Base-by-base conservation (phyloP, 2,888 invertebrate genomes). In the Carpatolechia fugitivella region DNA sequence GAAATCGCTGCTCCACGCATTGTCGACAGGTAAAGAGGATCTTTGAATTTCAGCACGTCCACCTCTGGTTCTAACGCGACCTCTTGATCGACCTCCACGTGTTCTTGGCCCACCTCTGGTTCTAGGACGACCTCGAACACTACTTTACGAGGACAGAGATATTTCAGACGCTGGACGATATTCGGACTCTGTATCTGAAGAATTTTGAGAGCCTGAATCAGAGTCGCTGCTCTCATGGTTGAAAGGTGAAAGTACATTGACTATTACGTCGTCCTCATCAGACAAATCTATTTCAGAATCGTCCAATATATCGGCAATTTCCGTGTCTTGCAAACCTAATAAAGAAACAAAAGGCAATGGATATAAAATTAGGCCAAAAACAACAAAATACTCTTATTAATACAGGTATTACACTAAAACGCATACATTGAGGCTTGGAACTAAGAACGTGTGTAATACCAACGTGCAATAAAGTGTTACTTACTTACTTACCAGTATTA, bases 121-220 rank as follows among this genome's bases (percentile, higher is more conserved):
- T n/a, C n/a, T n/a, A n/a, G n/a, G n/a, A n/a, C n/a, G n/a, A n/a
- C n/a, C n/a, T 2, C 29, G 3, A 38, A 11, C 40, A 29, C 10
- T 35, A 5, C 7, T 29, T 3, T 38, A 51, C 3, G 38, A 51
- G 24, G 8, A 3, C 35, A 36, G 13, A 51, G 40, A 51, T n/a
- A n/a, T 16, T 38, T 44, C 46, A 44, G 46, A 53, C 7, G 44
- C 33, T 18, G 53, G 53, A 33, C 53, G 41, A 16, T n/a, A 33
- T 53, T 11, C 16, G 18, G 44, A 31, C 16, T 41, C 53, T 44
- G 36, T 33, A 31, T 33, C 53, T 3, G 44, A 53, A 53, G 31
- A 53, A 52, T 41, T 30, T 14, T 29, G 24, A 52, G 52, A 52
- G 29, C 52, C 52, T 29, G 52, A 41, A 29, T 41, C 52, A 16